A percentile compares a stretch with the other conserved stretches of the same genome.
Conservation (phyloP, 1,140 invertebrate species). For the Danaus plexippus region DNA sequence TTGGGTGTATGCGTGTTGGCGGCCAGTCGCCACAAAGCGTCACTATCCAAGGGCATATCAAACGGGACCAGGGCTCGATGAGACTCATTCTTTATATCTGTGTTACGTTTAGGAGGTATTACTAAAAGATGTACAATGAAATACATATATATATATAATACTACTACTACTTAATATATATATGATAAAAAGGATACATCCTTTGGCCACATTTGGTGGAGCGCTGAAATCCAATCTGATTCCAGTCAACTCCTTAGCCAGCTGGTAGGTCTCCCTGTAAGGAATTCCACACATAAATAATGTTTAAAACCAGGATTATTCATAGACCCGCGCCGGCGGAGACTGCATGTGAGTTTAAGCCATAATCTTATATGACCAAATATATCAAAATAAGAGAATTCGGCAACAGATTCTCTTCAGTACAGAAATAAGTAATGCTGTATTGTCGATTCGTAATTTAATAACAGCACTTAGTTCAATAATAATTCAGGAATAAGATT, state of each 20-base stretch:
- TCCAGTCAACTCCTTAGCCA: constrained; percentile 56
- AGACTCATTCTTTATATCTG: constrained; percentile 46
- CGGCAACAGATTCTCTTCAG: too few species aligned
- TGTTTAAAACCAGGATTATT: too few species aligned
- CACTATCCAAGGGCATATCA: constrained; percentile 30
- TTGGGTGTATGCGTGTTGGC: constrained; percentile 23
- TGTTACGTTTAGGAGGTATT: constrained; percentile 18
- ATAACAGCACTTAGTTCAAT: too few species aligned
- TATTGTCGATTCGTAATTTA: too few species aligned
- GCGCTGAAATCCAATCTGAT: constrained; percentile 54
- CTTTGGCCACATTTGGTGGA: constrained; percentile 45
- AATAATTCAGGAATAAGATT: too few species aligned
- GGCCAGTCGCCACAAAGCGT: constrained; percentile 36
- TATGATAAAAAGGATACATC: constrained; percentile 64
- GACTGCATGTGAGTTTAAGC: too few species aligned
- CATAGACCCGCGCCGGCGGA: too few species aligned
- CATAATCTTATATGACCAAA: too few species aligned
- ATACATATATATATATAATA: too few species aligned
- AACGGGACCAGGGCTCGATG: constrained; percentile 37
- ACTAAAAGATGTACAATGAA: constrained; percentile 3
- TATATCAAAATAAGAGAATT: too few species aligned
- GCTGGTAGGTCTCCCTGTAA: constrained; percentile 49
- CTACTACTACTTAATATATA: too few species aligned
- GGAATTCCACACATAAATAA: background rate
- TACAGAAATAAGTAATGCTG: too few species aligned